Conservation (phyloP, 2,113 vertebrate genomes). For the Capreolus pygargus region DNA sequence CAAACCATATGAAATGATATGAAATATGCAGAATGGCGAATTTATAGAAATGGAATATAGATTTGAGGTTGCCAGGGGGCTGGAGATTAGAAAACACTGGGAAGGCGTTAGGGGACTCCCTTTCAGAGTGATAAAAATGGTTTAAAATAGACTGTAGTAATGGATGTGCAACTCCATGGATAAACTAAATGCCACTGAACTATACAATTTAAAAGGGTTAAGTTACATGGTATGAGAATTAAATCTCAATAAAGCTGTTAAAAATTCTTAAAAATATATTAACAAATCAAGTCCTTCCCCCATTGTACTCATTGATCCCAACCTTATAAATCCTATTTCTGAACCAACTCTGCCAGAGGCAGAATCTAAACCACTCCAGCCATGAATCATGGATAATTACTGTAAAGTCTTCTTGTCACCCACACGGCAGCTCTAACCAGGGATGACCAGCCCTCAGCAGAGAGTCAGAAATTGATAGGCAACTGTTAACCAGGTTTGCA, state of each 20-base stretch:
- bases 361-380: neutral
- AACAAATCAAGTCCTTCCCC: neutral
- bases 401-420: neutral
- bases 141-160: neutral
- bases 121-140: neutral
- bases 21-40: neutral
- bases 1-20: neutral
- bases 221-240: neutral
- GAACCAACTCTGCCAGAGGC: neutral
- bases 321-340: neutral
- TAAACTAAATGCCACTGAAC: neutral
- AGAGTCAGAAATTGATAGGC: neutral
- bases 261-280: neutral
- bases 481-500: neutral
- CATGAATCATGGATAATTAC: too few species aligned
- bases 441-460: neutral
- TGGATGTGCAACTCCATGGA: neutral
- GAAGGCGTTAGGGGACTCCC: neutral
- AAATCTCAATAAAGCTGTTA: neutral
- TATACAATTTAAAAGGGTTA: neutral
- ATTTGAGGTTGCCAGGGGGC: neutral
- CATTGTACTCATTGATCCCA: neutral
- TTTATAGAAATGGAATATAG: neutral
- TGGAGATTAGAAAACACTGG: neutral
- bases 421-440: neutral